phyloP scores from a whole-genome alignment of 2,888 invertebrate species.

The Machimus rusticus region DNA sequence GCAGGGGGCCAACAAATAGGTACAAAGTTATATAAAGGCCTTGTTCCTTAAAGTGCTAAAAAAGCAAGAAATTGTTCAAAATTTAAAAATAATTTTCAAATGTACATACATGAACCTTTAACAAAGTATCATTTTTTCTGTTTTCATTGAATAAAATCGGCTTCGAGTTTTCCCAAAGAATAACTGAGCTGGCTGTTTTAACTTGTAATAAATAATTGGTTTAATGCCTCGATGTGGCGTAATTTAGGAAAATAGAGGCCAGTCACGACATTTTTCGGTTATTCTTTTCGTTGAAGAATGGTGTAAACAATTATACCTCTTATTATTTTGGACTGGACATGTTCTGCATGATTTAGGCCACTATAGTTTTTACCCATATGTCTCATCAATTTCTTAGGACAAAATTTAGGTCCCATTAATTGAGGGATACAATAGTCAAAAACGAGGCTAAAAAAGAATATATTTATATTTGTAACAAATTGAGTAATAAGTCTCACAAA shows the following conservation, averaged over 20 bases:
- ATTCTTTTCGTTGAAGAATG: background rate
- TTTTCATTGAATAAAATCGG: background rate
- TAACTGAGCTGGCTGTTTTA: background rate
- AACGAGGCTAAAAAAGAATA: no score
- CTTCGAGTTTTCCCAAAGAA: background rate
- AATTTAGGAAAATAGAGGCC: background rate
- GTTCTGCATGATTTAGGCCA: background rate
- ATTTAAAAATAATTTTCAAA: background rate
- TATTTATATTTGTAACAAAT: no score
- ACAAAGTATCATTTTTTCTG: background rate
- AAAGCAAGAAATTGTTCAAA: background rate
- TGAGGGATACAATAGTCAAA: no score
- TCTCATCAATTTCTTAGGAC: background rate
- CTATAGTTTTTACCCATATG: background rate
- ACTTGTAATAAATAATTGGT: background rate
- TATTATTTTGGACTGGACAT: background rate
- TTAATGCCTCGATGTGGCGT: background rate
- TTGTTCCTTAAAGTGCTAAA: background rate
- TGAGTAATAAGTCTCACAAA: no score
- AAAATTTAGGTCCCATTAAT: no score
- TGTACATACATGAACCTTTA: background rate
- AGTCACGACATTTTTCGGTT: background rate
- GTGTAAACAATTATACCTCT: background rate
- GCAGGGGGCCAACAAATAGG: background rate
- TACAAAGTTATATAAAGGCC: background rate